Evolutionary conservation across 2,888 invertebrate species (phyloP).

Genomic region (Eurytoma adleriae): DNA sequence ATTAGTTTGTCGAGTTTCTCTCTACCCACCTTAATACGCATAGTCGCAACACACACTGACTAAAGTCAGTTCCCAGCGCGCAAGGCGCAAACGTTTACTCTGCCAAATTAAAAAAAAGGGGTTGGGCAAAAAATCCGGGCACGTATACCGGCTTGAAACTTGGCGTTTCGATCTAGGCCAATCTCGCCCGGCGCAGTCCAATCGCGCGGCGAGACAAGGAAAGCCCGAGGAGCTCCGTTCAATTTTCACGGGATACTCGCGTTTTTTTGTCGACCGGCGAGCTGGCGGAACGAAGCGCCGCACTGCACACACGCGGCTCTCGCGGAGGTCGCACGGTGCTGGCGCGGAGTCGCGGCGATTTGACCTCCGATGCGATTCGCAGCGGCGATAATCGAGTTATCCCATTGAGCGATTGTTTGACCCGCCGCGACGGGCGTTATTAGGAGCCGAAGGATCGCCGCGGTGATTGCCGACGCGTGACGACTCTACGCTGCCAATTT

Average conservation of each 20-base stretch:
- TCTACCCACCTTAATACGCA: no score
- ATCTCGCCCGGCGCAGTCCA: not conserved
- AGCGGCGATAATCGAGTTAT: conserved; percentile 44
- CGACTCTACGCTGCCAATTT: not conserved
- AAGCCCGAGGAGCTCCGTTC: not conserved
- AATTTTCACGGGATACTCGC: conserved; percentile 1
- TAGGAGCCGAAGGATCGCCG: conserved; percentile 12
- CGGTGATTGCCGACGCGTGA: not conserved
- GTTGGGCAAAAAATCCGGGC: no score
- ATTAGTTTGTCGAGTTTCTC: no score
- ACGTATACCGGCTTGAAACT: not conserved
- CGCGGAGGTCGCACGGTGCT: conserved; percentile 18
- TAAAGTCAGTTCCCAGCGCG: no score
- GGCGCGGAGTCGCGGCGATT: conserved; percentile 24
- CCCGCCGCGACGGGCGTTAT: not conserved
- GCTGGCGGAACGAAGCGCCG: not conserved
- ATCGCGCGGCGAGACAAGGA: not conserved
- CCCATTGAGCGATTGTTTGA: conserved; percentile 23
- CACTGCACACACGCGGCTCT: not conserved
- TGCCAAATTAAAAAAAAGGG: no score
- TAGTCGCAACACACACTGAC: no score
- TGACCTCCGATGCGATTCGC: conserved; percentile 34
- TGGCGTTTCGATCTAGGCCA: conserved; percentile 12
- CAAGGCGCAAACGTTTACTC: no score
- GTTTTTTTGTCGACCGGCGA: conserved; percentile 21